Evolutionary conservation across 2,113 vertebrate species (phyloP).

Genomic region (Lophochroa leadbeateri): DNA sequence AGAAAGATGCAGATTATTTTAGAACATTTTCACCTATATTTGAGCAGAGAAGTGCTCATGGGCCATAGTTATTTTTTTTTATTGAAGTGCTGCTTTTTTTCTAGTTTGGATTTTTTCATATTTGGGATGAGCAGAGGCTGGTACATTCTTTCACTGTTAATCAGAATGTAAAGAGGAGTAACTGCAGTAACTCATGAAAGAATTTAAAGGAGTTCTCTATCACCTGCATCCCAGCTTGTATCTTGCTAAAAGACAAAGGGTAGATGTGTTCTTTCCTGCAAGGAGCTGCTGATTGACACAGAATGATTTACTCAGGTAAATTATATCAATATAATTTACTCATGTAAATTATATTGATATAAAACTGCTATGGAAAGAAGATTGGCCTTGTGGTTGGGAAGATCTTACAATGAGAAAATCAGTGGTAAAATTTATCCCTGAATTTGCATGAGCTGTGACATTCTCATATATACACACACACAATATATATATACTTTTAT

Average conservation of each 20-base stretch:
- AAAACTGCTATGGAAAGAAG: not conserved
- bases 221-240: not conserved
- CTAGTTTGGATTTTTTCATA: not conserved
- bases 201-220: not conserved
- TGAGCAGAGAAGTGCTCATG: not conserved
- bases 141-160: not conserved
- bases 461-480: not conserved
- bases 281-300: not conserved
- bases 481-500: not conserved
- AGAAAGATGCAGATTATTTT: not conserved
- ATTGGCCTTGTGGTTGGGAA: not conserved
- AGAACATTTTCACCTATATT: not conserved
- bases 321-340: not conserved
- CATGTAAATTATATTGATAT: not conserved
- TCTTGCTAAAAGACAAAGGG: not conserved
- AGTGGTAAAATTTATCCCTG: not conserved
- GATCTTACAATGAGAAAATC: not conserved
- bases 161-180: not conserved
- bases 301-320: not conserved
- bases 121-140: not conserved
- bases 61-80: not conserved
- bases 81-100: not conserved
- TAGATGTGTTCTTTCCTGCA: not conserved
- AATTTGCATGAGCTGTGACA: not conserved
- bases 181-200: not conserved